phyloP scores from a whole-genome alignment of 1,140 invertebrate species.

The Cydia fagiglandana region DNA sequence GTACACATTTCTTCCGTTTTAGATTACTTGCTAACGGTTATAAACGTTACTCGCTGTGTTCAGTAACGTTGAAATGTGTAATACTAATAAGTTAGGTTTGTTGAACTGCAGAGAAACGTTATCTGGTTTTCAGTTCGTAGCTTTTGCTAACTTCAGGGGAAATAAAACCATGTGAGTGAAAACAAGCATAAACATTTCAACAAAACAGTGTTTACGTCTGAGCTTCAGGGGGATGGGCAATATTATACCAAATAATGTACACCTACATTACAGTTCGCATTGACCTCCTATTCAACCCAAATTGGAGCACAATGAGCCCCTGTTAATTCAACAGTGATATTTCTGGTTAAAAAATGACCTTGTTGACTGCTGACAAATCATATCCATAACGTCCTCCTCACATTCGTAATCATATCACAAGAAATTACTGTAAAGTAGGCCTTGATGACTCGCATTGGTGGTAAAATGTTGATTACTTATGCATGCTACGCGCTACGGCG shows the following conservation, averaged over 20 bases:
- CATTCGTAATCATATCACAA: too few species aligned
- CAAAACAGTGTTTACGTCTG: background rate
- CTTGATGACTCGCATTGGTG: background rate
- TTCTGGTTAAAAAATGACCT: too few species aligned
- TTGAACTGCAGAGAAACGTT: slow-evolving; percentile 7
- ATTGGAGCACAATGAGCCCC: too few species aligned
- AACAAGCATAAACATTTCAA: background rate
- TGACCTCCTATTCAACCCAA: too few species aligned
- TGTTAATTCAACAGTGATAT: too few species aligned
- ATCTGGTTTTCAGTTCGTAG: slow-evolving; percentile 18
- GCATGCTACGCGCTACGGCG: background rate
- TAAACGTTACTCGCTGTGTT: slow-evolving; percentile 1
- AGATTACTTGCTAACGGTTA: slow-evolving; percentile 8
- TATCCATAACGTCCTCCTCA: too few species aligned
- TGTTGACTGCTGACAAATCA: too few species aligned
- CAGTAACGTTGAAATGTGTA: background rate
- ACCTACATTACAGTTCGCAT: too few species aligned
- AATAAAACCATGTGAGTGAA: slow-evolving; percentile 5
- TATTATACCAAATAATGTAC: background rate
- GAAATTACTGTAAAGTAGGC: too few species aligned
- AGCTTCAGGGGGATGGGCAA: background rate
- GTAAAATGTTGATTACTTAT: background rate
- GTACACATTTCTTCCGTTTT: too few species aligned
- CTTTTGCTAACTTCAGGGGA: slow-evolving; percentile 1
- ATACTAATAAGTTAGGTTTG: background rate